These are phyloP conservation scores for Drosophila histrio DNA, from an alignment of 2,888 invertebrate genomes.

Conservation along the genomic window DNA sequence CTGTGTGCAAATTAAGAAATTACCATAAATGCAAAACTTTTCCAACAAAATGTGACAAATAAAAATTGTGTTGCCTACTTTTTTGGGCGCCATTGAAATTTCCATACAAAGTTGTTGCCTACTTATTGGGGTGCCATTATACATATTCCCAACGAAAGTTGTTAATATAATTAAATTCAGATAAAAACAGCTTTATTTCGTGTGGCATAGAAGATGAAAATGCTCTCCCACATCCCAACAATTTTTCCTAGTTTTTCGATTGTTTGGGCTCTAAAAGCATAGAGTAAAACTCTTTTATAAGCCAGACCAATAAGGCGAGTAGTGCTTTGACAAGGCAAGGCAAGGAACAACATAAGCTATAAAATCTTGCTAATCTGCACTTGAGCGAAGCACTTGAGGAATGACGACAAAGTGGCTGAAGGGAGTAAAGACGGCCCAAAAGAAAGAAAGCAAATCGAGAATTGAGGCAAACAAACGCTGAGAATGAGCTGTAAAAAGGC, in stretches of 20 bases:
- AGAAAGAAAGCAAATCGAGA: constrained; percentile 49
- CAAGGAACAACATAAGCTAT: constrained; percentile 56
- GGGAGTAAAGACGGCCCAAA: neutral
- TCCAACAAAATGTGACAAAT: constrained; percentile 6
- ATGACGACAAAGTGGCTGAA: neutral
- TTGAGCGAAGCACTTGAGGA: constrained; percentile 59
- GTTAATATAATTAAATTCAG: constrained; percentile 15
- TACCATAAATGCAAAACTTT: constrained; percentile 55
- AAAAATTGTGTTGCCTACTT: constrained; percentile 11
- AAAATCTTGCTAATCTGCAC: constrained; percentile 73
- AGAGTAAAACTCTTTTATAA: constrained; percentile 30
- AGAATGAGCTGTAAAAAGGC: constrained; percentile 78
- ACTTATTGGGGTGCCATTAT: constrained; percentile 1
- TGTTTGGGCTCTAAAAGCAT: neutral
- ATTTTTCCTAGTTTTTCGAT: neutral
- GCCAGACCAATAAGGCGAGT: constrained; percentile 17
- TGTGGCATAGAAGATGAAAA: no score
- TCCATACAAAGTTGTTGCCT: neutral
- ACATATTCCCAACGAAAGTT: neutral
- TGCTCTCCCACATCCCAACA: no score
- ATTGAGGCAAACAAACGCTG: constrained; percentile 64
- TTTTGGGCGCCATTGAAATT: constrained; percentile 2
- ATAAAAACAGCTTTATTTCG: neutral
- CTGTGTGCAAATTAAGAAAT: constrained; percentile 55
- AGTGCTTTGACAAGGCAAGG: constrained; percentile 22